phyloP scores from a whole-genome alignment of 1,140 invertebrate species.

The Probaryconus sp. region DNA sequence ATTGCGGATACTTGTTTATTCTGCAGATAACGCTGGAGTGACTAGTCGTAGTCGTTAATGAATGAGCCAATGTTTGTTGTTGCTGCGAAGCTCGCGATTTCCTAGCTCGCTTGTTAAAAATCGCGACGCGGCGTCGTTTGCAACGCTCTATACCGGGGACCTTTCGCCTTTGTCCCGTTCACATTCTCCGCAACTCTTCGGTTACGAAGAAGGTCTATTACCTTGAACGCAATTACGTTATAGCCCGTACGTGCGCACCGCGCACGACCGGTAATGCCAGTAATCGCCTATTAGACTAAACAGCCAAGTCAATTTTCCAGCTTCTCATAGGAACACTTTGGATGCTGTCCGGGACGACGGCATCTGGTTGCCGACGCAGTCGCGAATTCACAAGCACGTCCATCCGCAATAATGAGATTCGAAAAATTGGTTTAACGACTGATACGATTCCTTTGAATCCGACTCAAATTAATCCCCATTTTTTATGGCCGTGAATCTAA shows the following conservation, averaged over 20 bases:
- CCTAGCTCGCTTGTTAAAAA: conserved; percentile 13
- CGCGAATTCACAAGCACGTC: conserved; percentile 44
- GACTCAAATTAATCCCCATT: neutral
- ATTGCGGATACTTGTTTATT: conserved; percentile 52
- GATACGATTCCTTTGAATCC: conserved; percentile 12
- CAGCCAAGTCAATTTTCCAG: conserved; percentile 56
- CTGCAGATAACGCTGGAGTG: conserved; percentile 5
- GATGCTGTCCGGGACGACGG: conserved; percentile 42
- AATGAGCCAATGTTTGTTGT: conserved; percentile 47
- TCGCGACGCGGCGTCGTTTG: conserved; percentile 46
- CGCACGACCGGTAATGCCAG: conserved; percentile 46
- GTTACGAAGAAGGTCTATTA: conserved; percentile 35
- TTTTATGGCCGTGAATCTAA: too few relatives aligned
- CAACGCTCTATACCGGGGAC: conserved; percentile 53
- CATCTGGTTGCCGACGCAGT: conserved; percentile 48
- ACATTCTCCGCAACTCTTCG: conserved; percentile 44
- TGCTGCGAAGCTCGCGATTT: conserved; percentile 34
- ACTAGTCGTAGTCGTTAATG: conserved; percentile 26
- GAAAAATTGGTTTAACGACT: neutral
- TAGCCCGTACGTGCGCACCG: conserved; percentile 49
- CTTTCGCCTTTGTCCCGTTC: conserved; percentile 60
- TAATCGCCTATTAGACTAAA: conserved; percentile 60
- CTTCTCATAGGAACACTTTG: conserved; percentile 45
- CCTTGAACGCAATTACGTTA: conserved; percentile 58
- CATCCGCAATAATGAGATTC: neutral